Percentiles rank a stretch among this genome's conserved stretches.
phyloP scores from a whole-genome alignment of 2,888 invertebrate species.

The Germaria angustata region DNA sequence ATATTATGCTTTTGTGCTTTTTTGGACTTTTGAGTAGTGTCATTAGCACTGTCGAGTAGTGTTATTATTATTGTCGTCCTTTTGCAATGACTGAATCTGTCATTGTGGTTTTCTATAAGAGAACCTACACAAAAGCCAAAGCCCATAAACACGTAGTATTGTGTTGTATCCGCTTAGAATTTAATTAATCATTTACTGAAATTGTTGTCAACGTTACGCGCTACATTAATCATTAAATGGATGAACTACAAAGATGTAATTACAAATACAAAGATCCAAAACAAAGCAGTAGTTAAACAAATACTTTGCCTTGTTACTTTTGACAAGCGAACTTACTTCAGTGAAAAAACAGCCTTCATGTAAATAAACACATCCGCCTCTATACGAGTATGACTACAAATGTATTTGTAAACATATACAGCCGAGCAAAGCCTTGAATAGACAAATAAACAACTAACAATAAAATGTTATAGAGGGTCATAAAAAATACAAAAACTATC shows the following conservation, averaged over 20 bases:
- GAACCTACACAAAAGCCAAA: background rate
- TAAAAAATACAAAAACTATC: conserved; percentile 4
- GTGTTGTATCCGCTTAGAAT: conserved; percentile 16
- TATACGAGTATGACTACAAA: background rate
- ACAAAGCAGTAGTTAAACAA: conserved; percentile 22
- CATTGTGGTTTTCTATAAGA: background rate
- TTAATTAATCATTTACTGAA: conserved; percentile 61
- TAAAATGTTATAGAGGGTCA: conserved; percentile 8
- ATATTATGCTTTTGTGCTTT: no score
- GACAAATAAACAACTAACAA: conserved; percentile 35
- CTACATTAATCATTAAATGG: conserved; percentile 56
- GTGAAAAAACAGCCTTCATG: background rate
- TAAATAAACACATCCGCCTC: background rate
- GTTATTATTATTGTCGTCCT: background rate
- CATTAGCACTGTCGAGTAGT: background rate
- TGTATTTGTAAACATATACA: background rate
- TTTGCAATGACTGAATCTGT: background rate
- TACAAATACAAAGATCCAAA: conserved; percentile 18
- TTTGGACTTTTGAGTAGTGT: no score
- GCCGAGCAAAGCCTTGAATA: background rate
- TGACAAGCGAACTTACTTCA: background rate
- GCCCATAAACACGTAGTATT: background rate
- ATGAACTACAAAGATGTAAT: conserved; percentile 9
- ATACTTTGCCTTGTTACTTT: conserved; percentile 16
- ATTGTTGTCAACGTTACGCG: conserved; percentile 57